Evolutionary conservation across 1,140 invertebrate genomes (phyloP).

Genomic region (Lucilia sericata): DNA sequence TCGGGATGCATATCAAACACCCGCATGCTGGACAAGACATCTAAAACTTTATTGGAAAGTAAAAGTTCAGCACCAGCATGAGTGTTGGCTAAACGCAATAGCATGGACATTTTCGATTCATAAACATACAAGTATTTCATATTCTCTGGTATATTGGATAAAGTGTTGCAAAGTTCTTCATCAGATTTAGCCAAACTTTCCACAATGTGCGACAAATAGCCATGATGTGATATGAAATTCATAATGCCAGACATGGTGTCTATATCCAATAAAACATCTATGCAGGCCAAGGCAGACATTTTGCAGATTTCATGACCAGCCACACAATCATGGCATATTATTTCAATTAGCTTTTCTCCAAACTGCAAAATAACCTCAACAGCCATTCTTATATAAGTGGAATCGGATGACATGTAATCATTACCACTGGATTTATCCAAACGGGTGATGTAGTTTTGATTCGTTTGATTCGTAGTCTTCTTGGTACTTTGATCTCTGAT

Average conservation of each 20-base stretch:
- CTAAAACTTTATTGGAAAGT: slow-evolving; percentile 80
- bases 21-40: slow-evolving; percentile 80
- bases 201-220: slow-evolving; percentile 87
- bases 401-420: slow-evolving; percentile 47
- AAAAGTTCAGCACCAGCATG: slow-evolving; percentile 81
- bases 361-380: slow-evolving; percentile 76
- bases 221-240: slow-evolving; percentile 79
- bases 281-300: slow-evolving; percentile 85
- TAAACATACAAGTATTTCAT: slow-evolving; percentile 86
- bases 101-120: slow-evolving; percentile 87
- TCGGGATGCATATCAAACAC: slow-evolving; percentile 84
- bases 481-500: slow-evolving; percentile 69
- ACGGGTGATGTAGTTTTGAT: slow-evolving; percentile 67
- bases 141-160: slow-evolving; percentile 78
- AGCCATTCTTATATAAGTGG: slow-evolving; percentile 53
- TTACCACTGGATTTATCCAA: slow-evolving; percentile 69
- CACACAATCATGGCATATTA: slow-evolving; percentile 87
- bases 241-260: slow-evolving; percentile 80
- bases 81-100: slow-evolving; percentile 80
- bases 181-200: slow-evolving; percentile 84
- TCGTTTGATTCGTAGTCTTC: not conserved
- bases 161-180: slow-evolving; percentile 75
- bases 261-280: slow-evolving; percentile 83
- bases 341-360: slow-evolving; percentile 84
- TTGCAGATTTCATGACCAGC: slow-evolving; percentile 90